Conservation (phyloP, 35 echinoderm and acorn worm genomes). For the Anneissia japonica region DNA sequence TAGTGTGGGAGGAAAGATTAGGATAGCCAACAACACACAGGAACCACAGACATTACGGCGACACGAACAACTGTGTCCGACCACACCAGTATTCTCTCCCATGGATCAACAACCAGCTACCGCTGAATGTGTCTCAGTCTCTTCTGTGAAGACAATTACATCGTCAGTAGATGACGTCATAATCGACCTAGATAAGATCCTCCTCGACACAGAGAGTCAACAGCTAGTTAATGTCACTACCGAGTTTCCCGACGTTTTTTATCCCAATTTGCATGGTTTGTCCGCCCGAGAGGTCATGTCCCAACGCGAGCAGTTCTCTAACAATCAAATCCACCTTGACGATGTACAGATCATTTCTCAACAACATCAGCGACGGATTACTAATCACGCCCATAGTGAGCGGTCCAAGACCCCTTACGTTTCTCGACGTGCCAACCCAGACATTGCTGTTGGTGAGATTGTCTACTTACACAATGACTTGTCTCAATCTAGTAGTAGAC, state of each 20-base stretch:
- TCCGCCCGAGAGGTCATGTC: slow-evolving; percentile 53
- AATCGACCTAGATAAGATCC: not conserved
- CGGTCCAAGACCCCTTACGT: not conserved
- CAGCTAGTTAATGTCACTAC: not conserved
- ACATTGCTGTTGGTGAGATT: slow-evolving; percentile 29
- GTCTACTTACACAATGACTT: slow-evolving; percentile 45
- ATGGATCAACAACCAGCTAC: not conserved
- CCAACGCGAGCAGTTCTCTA: slow-evolving; percentile 62
- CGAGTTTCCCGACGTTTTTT: slow-evolving; percentile 16
- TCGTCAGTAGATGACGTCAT: not conserved
- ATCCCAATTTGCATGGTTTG: not conserved
- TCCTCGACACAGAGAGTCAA: not conserved
- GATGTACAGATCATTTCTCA: slow-evolving; percentile 31
- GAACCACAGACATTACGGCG: not conserved
- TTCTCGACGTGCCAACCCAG: not conserved
- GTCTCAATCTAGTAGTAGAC: slow-evolving; percentile 15
- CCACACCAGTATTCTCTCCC: not conserved
- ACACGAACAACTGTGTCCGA: not conserved
- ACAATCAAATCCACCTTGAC: slow-evolving; percentile 33
- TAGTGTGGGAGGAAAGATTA: not conserved
- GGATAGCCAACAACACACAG: not conserved
- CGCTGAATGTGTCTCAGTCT: not conserved
- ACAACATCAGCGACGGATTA: slow-evolving; percentile 26
- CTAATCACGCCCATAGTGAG: slow-evolving; percentile 32
- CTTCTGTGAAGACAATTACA: not conserved